Evolutionary conservation across 2,797 vertebrate genomes (phyloP), one percentile per base, ranked within the genome.

Genomic region (Melanogrammus aeglefinus): DNA sequence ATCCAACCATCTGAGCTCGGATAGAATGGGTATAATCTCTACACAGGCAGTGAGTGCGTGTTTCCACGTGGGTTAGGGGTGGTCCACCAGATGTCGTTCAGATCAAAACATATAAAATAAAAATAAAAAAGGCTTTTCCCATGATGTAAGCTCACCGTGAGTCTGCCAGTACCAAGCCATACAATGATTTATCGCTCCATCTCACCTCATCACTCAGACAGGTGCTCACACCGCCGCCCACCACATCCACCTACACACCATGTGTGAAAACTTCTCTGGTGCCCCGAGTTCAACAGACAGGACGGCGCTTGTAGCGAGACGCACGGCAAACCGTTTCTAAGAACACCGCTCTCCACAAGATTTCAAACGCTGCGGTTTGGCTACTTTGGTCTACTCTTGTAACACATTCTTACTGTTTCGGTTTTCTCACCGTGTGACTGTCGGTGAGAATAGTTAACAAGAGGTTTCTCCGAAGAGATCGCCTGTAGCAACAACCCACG

Each of bases 391-490:
- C 47, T 57, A 57, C 47, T 57, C 18, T 57, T 4, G 18, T n/a
- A 57, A 57, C 47, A 57, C 47, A 57, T 21, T 4, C 41, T 44
- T 13, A 57, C 18, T 12, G 18, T 21, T 12, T 57, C 47, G 7
- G 18, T 57, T 57, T 57, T 57, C 47, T 57, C 47, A n/a, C 47
- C 3, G 47, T 21, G 47, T 21, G 47, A 6, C 12, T 6, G 47
- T 18, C 14, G 41, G 41, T 44, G 41, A 16, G 41, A 44, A 29
- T 29, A 12, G 82, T 76, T 86, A 77, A 82, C 79, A 83, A 84
- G 81, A 71, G 81, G 1, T 33, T 79, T 78, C 84, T 86, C 87
- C 82, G 87, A 87, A 91, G 88, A 90, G 84, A 91, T 78, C 85
- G 13, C 21, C 70, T 80, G 85, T 80, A 70, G 66, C 24, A 12